Evolutionary conservation across 2,113 vertebrate species (phyloP), one percentile per base, ranked within the genome.

Genomic region (Bos javanicus): DNA sequence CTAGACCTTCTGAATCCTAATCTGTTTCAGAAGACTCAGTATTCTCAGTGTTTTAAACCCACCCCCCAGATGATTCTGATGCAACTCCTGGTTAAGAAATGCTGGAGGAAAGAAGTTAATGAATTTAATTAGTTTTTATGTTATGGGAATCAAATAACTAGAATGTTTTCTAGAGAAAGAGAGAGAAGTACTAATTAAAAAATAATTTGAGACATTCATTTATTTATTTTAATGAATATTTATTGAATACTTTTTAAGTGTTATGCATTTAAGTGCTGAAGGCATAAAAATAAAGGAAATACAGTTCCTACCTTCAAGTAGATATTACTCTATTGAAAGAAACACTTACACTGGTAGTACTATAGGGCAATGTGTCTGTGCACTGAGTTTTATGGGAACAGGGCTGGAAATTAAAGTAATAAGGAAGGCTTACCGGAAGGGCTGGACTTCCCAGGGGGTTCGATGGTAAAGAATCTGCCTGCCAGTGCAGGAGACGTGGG

Each of bases 61-160:
- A 52, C 59, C 16, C n/a, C 50, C 59, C 43, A 84, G 33, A 50
- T 57, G 33, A 59, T 88, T 80, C 83, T 84, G 26, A 84, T 64
- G 78, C 50, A 92, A 78, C 48, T 76, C 48, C 33, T 95, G n/a
- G 54, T 90, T 80, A 43, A 78, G 64, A 88, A 87, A 78, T 43
- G 26, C 60, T 71, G 71, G 57, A 86, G 52, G 52, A 82, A 90
- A 90, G 59, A 74, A 54, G 80, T 52, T 64, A 50, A 64, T 94
- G 60, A n/a, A 91, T 64, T 78, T 64, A 64, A 60, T 87, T 81
- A 91, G 92, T n/a, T 87, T 71, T 96, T 91, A 60, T 80, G 39
- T 74, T 62, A 21, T 87, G n/a, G 33, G 43, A 21, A 86, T 95
- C 67, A 74, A n/a, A 12, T 90, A 71, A 56, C 3, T 83, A 62